A percentile compares a stretch with the other conserved stretches of the same genome.
phyloP scores from a whole-genome alignment of 2,113 vertebrate genomes.

The Seriola quinqueradiata region DNA sequence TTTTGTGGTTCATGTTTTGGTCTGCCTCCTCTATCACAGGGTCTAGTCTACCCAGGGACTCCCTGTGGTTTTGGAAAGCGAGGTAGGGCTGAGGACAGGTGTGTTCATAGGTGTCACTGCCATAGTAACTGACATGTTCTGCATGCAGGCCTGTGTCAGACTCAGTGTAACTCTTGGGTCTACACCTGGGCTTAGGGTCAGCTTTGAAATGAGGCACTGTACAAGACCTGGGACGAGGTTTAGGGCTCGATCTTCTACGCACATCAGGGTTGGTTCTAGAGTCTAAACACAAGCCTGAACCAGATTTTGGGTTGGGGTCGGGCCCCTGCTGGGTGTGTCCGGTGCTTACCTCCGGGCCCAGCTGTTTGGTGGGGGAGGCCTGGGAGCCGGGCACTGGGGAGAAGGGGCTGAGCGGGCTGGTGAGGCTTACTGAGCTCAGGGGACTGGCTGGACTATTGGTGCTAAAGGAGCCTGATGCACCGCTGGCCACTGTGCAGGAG shows the following conservation, averaged over 20 bases:
- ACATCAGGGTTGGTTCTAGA: slow-evolving; percentile 35
- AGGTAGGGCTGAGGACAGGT: slow-evolving; percentile 2
- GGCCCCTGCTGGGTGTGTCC: slow-evolving; percentile 70
- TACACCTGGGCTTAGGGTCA: slow-evolving; percentile 25
- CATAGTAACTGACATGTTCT: slow-evolving; percentile 2
- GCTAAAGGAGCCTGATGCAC: slow-evolving; percentile 90
- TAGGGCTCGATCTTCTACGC: slow-evolving; percentile 36
- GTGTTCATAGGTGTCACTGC: slow-evolving; percentile 5
- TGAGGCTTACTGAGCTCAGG: slow-evolving; percentile 95
- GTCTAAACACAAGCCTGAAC: background rate
- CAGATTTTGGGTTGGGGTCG: slow-evolving; percentile 22
- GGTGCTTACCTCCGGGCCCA: slow-evolving; percentile 90
- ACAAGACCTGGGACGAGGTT: slow-evolving; percentile 52
- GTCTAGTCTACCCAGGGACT: slow-evolving; percentile 41
- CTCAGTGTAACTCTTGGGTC: slow-evolving; percentile 53
- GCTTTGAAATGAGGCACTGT: slow-evolving; percentile 24
- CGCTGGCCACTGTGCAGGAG: slow-evolving; percentile 83
- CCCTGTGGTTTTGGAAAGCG: slow-evolving; percentile 13
- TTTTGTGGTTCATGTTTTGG: slow-evolving; percentile 19
- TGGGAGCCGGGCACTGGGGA: slow-evolving; percentile 93
- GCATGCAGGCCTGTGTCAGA: slow-evolving; percentile 16
- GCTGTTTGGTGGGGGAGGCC: slow-evolving; percentile 91
- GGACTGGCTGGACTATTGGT: slow-evolving; percentile 98
- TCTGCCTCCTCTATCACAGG: slow-evolving; percentile 56
- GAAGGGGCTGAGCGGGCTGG: slow-evolving; percentile 96